Evolutionary conservation across 2,888 invertebrate species (phyloP), one percentile per base, ranked within the genome.

Genomic region (Limnephilus marmoratus): DNA sequence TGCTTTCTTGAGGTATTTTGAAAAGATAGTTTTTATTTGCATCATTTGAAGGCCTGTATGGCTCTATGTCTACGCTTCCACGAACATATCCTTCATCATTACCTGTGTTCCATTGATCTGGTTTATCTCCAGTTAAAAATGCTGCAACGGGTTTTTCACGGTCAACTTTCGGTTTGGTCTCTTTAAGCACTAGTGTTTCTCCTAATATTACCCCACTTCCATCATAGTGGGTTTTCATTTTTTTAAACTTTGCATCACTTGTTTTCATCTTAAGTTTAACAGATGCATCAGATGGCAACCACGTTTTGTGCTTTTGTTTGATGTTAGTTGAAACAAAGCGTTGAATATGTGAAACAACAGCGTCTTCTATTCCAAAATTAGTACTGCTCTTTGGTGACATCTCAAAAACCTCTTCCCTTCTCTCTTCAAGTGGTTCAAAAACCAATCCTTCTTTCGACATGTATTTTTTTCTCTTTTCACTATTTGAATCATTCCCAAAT

Each of bases 341-440:
- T 68, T 45, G 31, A 49, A 53, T 53, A 34, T 31, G 37, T 45
- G 45, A 53, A 53, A 18, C 53, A 53, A n/a, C 53, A 37, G 18
- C 37, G 24, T 15, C 24, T 24, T 83, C 83, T 37, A 37, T 83
- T 24, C 11, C 37, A 83, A 34, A 37, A 37, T 37, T 37, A 37
- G 34, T 34, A 9, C 4, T 85, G 41, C 31, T 31, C 13, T 34
- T 29, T 82, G 82, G 13, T 31, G 24, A 41, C 1, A 85, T 37
- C 85, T 85, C 68, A 24, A 68, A 68, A 68, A 7, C 18, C 9
- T 18, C 34, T 37, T 24, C 41, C 9, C 0, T 34, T 82, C 13
- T n/a, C 5, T 34, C 45, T 45, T 45, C 41, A 85, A 85, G 34
- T 68, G 68, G 88, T 34, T 88, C 88, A 88, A 88, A 88, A n/a